Base-by-base conservation (phyloP, 2,113 vertebrate genomes). In the Erythrocercus mccallii region DNA sequence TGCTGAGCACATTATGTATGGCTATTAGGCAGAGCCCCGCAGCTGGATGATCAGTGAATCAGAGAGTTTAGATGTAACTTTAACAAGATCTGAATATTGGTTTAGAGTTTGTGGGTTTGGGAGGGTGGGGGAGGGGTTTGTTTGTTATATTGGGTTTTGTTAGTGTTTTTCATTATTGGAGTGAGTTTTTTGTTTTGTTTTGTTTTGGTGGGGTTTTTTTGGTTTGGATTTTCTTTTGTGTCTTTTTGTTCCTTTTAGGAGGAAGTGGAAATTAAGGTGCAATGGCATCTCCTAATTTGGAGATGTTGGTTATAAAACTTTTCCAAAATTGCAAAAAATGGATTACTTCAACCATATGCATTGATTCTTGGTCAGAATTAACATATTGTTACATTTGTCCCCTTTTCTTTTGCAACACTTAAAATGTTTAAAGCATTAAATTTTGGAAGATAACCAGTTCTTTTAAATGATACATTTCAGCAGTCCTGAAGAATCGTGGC, bases 1-100 rank as follows among this genome's bases (percentile, higher is more conserved):
- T 31, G 25, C 7, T 95, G 65, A 61, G 57, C 48, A 35, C 21
- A 58, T 64, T 50, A 53, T 0, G 0, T 9, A 31, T 1, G 1
- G 19, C 25, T 42, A 15, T 56, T 35, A 60, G 9, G 15, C 30
- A 38, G 15, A 78, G 14, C 8, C 12, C 23, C 33, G 17, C 2
- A 53, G 25, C 22, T 69, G 58, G 76, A 31, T 21, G 20, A n/a
- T 56, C 40, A 40, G 14, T 18, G 37, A 22, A 65, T 22, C 23
- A 53, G 4, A 73, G 54, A 62, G 16, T 42, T 69, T 33, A 62
- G 16, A 42, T 33, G 10, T 13, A 83, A 51, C 17, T 45, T 77
- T 22, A 91, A 70, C 4, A 71, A 71, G 28, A 44, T 60, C 19
- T 71, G 11, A 71, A 16, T n/a, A 14, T 6, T 64, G 6, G 5